Evolutionary conservation across 2,797 vertebrate species (phyloP).

Genomic region (Chiloscyllium punctatum): DNA sequence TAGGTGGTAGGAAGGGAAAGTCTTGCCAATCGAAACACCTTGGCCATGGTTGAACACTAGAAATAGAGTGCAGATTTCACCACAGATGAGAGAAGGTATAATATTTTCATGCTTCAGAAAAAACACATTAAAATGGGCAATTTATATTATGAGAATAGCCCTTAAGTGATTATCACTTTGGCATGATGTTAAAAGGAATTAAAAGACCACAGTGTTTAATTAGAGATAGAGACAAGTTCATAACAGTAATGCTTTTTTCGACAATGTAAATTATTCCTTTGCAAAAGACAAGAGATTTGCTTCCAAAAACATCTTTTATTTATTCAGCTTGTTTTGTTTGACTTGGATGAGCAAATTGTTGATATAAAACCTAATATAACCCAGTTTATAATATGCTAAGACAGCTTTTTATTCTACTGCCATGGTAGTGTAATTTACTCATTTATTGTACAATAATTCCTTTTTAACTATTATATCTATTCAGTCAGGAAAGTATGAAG

Average conservation of each 20-base stretch:
- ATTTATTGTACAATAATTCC: background rate
- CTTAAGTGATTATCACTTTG: background rate
- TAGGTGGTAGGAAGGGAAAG: too few species aligned
- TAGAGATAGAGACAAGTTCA: background rate
- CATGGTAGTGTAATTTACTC: background rate
- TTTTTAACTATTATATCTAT: background rate
- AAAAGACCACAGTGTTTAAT: background rate
- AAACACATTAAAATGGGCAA: background rate
- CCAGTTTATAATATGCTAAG: background rate
- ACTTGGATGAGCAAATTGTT: background rate
- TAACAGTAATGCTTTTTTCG: background rate
- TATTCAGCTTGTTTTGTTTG: background rate
- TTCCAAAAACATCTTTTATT: conserved; percentile 12
- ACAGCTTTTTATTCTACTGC: background rate
- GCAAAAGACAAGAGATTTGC: background rate
- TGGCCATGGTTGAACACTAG: background rate
- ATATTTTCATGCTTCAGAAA: background rate
- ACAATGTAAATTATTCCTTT: background rate
- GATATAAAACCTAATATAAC: background rate
- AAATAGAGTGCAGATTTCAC: background rate
- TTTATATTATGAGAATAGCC: background rate
- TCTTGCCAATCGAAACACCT: too few species aligned
- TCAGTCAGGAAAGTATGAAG: background rate
- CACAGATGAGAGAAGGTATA: background rate
- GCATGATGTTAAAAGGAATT: background rate